Evolutionary conservation across 2,888 invertebrate species (phyloP), one percentile per base, ranked within the genome.

Genomic region (Perizoma flavofasciatum): DNA sequence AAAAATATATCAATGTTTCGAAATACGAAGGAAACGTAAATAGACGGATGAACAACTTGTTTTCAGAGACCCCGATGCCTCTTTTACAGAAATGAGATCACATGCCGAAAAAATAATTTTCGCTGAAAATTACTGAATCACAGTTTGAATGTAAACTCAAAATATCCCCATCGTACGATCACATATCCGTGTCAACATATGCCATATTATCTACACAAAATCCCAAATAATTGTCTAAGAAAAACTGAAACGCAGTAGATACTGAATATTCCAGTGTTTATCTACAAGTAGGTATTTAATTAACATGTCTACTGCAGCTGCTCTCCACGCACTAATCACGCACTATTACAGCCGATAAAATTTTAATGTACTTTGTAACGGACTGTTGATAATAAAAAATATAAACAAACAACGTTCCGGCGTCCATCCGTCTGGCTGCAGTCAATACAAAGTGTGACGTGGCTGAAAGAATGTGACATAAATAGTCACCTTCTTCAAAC

Each of bases 291-390:
- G 1, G 10, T 10, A 50, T 35, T n/a, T 41, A 51, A 22, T 22
- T 22, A 22, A 22, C 1, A 22, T 22, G 3, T 22, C 22, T 11
- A 49, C 35, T 40, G 39, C 64, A 66, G 62, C 63, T 63, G 61
- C 52, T 59, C 8, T 59, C 7, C 72, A 75, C 71, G 78, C 68
- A 58, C n/a, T 61, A 49, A 73, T 74, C 79, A 78, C 72, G 75
- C 65, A 34, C 40, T 34, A 53, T 60, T 73, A 68, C 72, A 68
- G 66, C 67, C 61, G 74, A 79, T 77, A 77, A 59, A 66, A 60
- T 64, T 5, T 52, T 46, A 68, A 55, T 71, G 79, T 74, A 81
- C 82, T 82, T 80, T 78, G 80, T 60, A 75, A 64, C 72, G 56
- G 47, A 40, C 59, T 58, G 44, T 58, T 58, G 63, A 55, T 63